Evolutionary conservation across 30 jellyfish, hydroid and myxozoan species (phyloP), one percentile per base, ranked within the genome.

Genomic region (Rhopilema esculentum): DNA sequence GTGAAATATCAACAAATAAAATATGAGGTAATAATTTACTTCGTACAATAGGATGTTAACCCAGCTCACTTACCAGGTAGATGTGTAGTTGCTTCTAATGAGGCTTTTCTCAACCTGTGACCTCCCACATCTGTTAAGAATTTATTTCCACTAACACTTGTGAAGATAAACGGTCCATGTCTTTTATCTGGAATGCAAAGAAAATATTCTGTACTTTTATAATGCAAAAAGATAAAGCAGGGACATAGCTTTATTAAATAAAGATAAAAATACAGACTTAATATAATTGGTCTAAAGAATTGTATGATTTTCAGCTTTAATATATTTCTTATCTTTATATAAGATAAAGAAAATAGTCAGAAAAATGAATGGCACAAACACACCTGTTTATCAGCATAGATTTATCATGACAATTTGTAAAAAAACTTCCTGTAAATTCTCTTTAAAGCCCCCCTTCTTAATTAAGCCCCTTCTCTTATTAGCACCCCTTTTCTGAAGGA

Each of bases 61-160:
- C 80, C 28, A 0, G 19, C 80, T 24, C 0, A 27, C 49, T 28
- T 12, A 25, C n/a, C 21, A 27, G 29, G 33, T 7, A 50, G 91
- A 27, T 26, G 80, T 19, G 61, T n/a, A 9, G 40, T 1, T 57
- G 94, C 62, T 7, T 82, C 26, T 27, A 69, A 2, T n/a, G 94
- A 85, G 0, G 69, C 67, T 66, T 84, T 73, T 20, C 75, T 63
- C 20, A 85, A 83, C 48, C 88, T 81, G 18, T 87, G 65, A 0
- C 94, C 94, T 1, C 63, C 74, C 27, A 57, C 50, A 51, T 85
- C 94, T 0, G 88, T 74, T 18, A 72, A 63, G 30, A 73, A 85
- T 50, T 74, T 85, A 70, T 69, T 85, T 27, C 94, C 94, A 12
- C 85, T 69, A 16, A 33, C 51, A 24, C 72, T 80, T 23, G 90